These are phyloP conservation scores for Agonopterix arenella DNA, from an alignment of 2,888 invertebrate genomes.

Conservation along the genomic window DNA sequence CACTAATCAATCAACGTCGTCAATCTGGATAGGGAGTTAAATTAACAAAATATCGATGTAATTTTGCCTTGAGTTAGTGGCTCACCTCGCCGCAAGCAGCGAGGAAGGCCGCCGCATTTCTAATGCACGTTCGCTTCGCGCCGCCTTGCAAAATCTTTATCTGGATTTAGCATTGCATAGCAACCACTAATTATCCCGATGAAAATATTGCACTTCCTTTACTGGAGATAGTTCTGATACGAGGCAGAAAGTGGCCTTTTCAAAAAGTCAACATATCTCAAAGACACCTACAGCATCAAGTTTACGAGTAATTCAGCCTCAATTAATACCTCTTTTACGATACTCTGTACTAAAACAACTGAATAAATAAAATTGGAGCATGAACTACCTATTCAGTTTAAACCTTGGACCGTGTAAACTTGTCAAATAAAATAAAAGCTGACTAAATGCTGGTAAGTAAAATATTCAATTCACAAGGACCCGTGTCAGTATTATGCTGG, in stretches of 20 bases:
- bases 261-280: too few relatives aligned
- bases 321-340: too few relatives aligned
- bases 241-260: too few relatives aligned
- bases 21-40: slow-evolving; percentile 34
- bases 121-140: slow-evolving; percentile 36
- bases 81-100: slow-evolving; percentile 54
- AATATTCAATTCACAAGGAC: slow-evolving; percentile 1
- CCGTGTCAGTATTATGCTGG: slow-evolving; percentile 34
- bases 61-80: slow-evolving; percentile 59
- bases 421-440: slow-evolving; percentile 7
- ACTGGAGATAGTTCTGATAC: too few relatives aligned
- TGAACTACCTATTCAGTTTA: not conserved
- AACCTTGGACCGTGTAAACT: slow-evolving; percentile 4
- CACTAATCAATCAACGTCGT: slow-evolving; percentile 16
- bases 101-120: slow-evolving; percentile 64
- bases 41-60: slow-evolving; percentile 53
- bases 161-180: slow-evolving; percentile 27
- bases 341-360: slow-evolving; percentile 1
- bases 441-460: not conserved
- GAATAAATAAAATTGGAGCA: not conserved
- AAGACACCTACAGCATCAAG: too few relatives aligned
- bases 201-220: too few relatives aligned
- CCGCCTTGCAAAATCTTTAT: slow-evolving; percentile 46
- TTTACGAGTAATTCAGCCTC: too few relatives aligned
- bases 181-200: slow-evolving; percentile 8